A percentile compares a stretch with the other conserved stretches of the same genome.
phyloP scores from a whole-genome alignment of 1,140 invertebrate genomes.

The Glossosoma conforme region DNA sequence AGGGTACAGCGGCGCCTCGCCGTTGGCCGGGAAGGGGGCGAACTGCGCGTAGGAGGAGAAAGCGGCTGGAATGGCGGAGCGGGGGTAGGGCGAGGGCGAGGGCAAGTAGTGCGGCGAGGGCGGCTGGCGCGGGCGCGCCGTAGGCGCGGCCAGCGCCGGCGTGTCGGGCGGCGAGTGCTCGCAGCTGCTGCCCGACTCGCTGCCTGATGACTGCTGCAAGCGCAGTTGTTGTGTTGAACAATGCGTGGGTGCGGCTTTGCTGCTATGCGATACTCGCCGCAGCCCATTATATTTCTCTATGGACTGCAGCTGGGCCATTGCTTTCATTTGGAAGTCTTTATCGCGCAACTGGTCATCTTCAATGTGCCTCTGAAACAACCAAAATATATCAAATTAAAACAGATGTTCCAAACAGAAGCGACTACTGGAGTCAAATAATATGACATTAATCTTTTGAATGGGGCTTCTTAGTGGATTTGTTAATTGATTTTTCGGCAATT shows the following conservation, averaged over 20 bases:
- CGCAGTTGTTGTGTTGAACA: constrained; percentile 32
- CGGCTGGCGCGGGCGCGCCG: constrained; percentile 43
- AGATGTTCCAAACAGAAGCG: background rate
- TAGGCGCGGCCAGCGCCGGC: constrained; percentile 46
- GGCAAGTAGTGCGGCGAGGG: constrained; percentile 41
- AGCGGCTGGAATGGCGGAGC: constrained; percentile 37
- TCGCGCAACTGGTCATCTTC: constrained; percentile 51
- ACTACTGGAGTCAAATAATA: background rate
- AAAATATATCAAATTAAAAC: constrained; percentile 7
- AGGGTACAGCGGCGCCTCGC: constrained; percentile 24
- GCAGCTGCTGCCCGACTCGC: constrained; percentile 54
- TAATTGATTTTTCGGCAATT: too few relatives aligned
- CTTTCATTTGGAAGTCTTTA: constrained; percentile 46
- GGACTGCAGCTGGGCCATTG: constrained; percentile 53
- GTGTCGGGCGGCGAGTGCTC: constrained; percentile 58
- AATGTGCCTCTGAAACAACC: constrained; percentile 50
- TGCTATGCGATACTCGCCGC: constrained; percentile 41
- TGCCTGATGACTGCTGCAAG: constrained; percentile 49
- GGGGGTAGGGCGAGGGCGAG: constrained; percentile 44
- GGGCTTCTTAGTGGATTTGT: too few relatives aligned
- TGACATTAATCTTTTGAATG: too few relatives aligned
- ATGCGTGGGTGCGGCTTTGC: constrained; percentile 43
- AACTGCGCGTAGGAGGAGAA: constrained; percentile 12
- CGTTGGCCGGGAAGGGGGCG: constrained; percentile 31
- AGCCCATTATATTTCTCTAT: constrained; percentile 53